Conservation (phyloP, 1,140 invertebrate species). For the Papilio polyxenes region DNA sequence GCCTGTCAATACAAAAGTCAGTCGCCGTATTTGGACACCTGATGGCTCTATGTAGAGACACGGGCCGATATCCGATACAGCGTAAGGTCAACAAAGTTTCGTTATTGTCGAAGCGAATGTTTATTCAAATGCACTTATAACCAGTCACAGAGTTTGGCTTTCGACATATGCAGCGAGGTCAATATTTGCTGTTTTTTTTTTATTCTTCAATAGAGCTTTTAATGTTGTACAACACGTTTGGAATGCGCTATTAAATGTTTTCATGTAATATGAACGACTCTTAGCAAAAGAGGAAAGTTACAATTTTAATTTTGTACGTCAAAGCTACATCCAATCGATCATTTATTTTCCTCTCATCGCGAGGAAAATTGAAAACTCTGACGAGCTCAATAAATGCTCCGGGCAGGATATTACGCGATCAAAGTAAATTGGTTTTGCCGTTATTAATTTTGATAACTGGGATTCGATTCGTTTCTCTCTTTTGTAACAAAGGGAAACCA, state of each 20-base stretch:
- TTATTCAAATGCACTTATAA: slow-evolving; percentile 79
- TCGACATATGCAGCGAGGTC: slow-evolving; percentile 78
- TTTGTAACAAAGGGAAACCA: slow-evolving; percentile 79
- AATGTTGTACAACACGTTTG: slow-evolving; percentile 47
- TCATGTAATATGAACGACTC: background rate
- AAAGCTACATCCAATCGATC: slow-evolving; percentile 44
- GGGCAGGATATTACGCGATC: slow-evolving; percentile 76
- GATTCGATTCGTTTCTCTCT: slow-evolving; percentile 79
- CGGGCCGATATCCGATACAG: slow-evolving; percentile 68
- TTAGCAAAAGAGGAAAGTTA: background rate
- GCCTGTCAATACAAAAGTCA: slow-evolving; percentile 27
- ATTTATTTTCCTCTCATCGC: slow-evolving; percentile 54
- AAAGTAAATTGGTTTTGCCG: slow-evolving; percentile 77
- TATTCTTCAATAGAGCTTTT: slow-evolving; percentile 52
- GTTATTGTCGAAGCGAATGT: slow-evolving; percentile 73
- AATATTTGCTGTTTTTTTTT: slow-evolving; percentile 75
- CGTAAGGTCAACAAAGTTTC: slow-evolving; percentile 74
- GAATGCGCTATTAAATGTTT: slow-evolving; percentile 37
- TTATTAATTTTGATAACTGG: slow-evolving; percentile 81
- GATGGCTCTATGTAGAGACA: slow-evolving; percentile 68
- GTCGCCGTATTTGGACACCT: slow-evolving; percentile 61
- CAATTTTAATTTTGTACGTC: slow-evolving; percentile 33
- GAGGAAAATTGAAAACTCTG: slow-evolving; percentile 67
- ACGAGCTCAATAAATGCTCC: slow-evolving; percentile 67
- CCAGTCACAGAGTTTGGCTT: slow-evolving; percentile 72